These are phyloP conservation scores for Tringa solitaria DNA, from an alignment of 2,113 vertebrate species.

Conservation along the genomic window DNA sequence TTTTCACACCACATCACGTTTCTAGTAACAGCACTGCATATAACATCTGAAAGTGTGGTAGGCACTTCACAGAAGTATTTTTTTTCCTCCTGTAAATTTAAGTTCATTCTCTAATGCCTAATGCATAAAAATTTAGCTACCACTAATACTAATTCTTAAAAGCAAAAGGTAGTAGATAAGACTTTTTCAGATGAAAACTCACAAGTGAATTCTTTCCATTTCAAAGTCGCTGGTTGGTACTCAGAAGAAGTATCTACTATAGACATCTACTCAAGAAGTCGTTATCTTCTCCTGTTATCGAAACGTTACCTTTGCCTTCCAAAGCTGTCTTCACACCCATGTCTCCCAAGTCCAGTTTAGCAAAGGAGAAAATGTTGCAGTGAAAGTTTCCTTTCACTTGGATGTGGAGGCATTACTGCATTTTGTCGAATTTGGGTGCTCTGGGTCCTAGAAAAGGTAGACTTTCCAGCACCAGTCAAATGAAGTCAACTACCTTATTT, in stretches of 20 bases:
- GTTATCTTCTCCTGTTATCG: neutral
- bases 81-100: neutral
- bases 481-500: neutral
- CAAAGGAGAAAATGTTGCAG: neutral
- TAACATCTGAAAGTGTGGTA: neutral
- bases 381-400: neutral
- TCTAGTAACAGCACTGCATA: neutral
- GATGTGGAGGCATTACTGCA: neutral
- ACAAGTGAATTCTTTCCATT: neutral
- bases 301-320: neutral
- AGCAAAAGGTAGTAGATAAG: neutral
- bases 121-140: neutral
- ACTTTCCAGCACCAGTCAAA: neutral
- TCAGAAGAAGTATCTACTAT: neutral
- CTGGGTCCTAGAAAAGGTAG: neutral
- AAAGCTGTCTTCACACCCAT: neutral
- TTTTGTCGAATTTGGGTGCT: neutral
- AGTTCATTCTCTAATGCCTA: neutral
- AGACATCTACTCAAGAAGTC: neutral
- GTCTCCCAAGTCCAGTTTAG: neutral
- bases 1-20: constrained; percentile 25
- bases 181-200: neutral
- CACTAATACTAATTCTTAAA: neutral
- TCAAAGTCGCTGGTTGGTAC: neutral
- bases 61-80: neutral